Evolutionary conservation across 2,113 vertebrate genomes (phyloP).

Genomic region (Heterochromis multidens): DNA sequence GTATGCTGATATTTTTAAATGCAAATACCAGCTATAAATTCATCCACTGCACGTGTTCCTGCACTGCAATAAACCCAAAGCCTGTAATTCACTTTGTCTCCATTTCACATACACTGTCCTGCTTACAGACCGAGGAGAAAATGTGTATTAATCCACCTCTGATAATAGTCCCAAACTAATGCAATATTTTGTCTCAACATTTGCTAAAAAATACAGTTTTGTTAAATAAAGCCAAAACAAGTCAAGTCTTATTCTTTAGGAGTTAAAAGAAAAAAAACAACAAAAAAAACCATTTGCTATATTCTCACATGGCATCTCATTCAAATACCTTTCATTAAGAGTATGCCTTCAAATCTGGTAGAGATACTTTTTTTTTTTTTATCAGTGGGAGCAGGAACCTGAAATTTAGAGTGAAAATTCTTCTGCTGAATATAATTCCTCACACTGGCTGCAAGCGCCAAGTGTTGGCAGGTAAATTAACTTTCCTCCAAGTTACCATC

Average conservation of each 20-base stretch:
- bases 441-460: constrained; percentile 7
- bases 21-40: background rate
- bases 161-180: background rate
- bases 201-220: background rate
- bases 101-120: background rate
- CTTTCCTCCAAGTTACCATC: constrained; percentile 43
- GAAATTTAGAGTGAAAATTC: background rate
- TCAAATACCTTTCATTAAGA: background rate
- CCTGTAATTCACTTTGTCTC: background rate
- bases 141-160: background rate
- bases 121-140: background rate
- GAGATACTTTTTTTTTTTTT: constrained; percentile 15
- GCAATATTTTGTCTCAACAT: background rate
- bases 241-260: background rate
- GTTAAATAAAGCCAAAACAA: background rate
- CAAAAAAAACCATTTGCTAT: background rate
- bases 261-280: background rate
- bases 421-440: constrained; percentile 28
- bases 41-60: background rate
- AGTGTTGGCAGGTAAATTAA: constrained; percentile 54
- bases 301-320: background rate
- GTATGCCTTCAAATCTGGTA: background rate
- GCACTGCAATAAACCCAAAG: background rate
- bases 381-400: constrained; percentile 26
- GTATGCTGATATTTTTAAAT: background rate